phyloP scores from a whole-genome alignment of 1,140 invertebrate species.

The Papilio machaon region DNA sequence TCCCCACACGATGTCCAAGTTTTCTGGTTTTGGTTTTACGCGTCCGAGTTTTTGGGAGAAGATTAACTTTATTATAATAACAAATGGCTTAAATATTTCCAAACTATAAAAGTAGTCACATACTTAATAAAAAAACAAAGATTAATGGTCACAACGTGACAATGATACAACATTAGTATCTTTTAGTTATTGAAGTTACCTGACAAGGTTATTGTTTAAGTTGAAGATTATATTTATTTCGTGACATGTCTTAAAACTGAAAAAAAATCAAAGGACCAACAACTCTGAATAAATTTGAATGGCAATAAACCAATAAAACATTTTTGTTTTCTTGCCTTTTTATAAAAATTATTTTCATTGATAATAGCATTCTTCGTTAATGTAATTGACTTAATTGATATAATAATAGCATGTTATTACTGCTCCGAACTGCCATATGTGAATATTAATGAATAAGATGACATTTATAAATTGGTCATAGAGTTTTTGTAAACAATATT shows the following conservation, averaged over 20 bases:
- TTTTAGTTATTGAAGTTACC: background rate
- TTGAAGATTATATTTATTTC: conserved; percentile 3
- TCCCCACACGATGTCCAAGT: no score
- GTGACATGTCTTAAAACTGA: background rate
- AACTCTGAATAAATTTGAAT: background rate
- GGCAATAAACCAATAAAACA: background rate
- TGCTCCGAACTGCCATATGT: background rate
- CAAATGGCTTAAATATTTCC: background rate
- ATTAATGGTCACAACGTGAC: background rate
- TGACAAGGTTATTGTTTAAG: background rate
- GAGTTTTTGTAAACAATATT: conserved; percentile 16
- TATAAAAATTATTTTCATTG: background rate
- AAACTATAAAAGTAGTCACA: background rate
- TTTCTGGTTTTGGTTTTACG: background rate
- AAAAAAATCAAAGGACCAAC: background rate
- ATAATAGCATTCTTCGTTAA: background rate
- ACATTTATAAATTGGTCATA: background rate
- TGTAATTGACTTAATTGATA: background rate
- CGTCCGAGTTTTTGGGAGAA: no score
- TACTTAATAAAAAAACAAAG: background rate
- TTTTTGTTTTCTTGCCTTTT: background rate
- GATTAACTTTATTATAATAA: background rate
- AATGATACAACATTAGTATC: background rate
- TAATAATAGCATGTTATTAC: background rate
- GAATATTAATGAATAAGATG: background rate